A percentile compares a stretch with the other conserved stretches of the same genome.
phyloP scores from a whole-genome alignment of 2,888 invertebrate species.

The Lissonota sp. region DNA sequence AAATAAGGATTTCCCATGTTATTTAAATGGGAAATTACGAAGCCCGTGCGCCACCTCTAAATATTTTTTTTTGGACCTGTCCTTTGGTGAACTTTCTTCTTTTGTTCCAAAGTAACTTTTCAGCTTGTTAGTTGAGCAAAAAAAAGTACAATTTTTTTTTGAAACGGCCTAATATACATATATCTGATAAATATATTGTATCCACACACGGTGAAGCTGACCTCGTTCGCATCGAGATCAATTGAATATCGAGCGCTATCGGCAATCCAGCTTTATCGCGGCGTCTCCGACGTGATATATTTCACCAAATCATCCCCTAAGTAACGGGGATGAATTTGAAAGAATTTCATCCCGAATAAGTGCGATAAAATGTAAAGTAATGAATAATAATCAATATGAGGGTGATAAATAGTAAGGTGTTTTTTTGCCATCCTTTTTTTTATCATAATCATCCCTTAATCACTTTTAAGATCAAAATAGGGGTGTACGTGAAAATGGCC shows the following conservation, averaged over 20 bases:
- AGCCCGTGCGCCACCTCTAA: too few relatives aligned
- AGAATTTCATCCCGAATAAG: constrained; percentile 46
- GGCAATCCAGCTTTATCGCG: neutral
- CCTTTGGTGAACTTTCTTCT: too few relatives aligned
- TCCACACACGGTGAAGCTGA: constrained; percentile 18
- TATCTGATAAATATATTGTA: too few relatives aligned
- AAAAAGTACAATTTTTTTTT: too few relatives aligned
- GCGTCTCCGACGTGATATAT: neutral
- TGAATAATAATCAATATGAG: constrained; percentile 68
- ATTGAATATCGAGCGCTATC: constrained; percentile 1
- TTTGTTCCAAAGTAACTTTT: too few relatives aligned
- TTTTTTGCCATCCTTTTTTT: constrained; percentile 6
- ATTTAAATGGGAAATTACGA: too few relatives aligned
- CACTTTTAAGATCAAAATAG: constrained; percentile 14
- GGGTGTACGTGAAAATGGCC: neutral
- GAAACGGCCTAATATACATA: too few relatives aligned
- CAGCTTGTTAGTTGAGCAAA: too few relatives aligned
- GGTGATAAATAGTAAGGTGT: constrained; percentile 32
- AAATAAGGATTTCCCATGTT: too few relatives aligned
- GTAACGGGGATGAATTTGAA: constrained; percentile 1
- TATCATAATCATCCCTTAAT: constrained; percentile 32
- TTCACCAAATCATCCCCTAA: neutral
- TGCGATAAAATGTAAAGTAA: constrained; percentile 73
- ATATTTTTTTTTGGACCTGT: too few relatives aligned
- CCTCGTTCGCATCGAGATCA: constrained; percentile 12